Base-by-base conservation (phyloP, 2,113 vertebrate genomes). In the Urocolius indicus region DNA sequence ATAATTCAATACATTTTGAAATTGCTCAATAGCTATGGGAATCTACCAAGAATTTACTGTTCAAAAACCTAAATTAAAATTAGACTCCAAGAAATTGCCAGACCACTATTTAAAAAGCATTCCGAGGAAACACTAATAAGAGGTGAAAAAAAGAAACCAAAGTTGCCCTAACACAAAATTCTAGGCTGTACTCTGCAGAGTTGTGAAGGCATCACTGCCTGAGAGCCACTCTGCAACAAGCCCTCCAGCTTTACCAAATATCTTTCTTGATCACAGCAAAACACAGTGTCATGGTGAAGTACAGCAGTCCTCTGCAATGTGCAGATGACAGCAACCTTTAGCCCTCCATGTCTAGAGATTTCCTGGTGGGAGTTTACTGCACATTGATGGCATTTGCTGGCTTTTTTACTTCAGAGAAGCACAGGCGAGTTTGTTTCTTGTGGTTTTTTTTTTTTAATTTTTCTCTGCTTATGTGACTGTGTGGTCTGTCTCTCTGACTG, bases 131-230 rank as follows among this genome's bases (percentile, higher is more conserved):
- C 1, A 16, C 11, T 48, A 65, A 38, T 1, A 38, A 7, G 14
- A 73, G 8, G 4, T 29, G 32, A 49, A 69, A 86, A 86, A 65
- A 75, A 32, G 1, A 46, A 79, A 59, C 7, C 1, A 2, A 30
- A 43, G 9, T 30, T n/a, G 18, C 38, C 16, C 22, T 79, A 36
- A 45, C 9, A 18, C 6, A 45, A 63, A 24, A n/a, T 51, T 90
- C 71, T 16, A 18, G n/a, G 6, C 1, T 88, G 34, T 55, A 12
- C 12, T 59, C 34, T 79, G 48, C 17, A 63, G 46, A 84, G 3
- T 2, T 54, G 26, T n/a, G 36, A 62, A 7, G 30, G 6, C 29
- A 20, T 0, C 3, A 1, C 9, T 62, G 11, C 8, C 19, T 4
- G 0, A 59, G 29, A 4, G 0, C 21, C 8, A 1, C 41, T 27